phyloP scores from a whole-genome alignment of 2,888 invertebrate species.

The Microchrysa polita region DNA sequence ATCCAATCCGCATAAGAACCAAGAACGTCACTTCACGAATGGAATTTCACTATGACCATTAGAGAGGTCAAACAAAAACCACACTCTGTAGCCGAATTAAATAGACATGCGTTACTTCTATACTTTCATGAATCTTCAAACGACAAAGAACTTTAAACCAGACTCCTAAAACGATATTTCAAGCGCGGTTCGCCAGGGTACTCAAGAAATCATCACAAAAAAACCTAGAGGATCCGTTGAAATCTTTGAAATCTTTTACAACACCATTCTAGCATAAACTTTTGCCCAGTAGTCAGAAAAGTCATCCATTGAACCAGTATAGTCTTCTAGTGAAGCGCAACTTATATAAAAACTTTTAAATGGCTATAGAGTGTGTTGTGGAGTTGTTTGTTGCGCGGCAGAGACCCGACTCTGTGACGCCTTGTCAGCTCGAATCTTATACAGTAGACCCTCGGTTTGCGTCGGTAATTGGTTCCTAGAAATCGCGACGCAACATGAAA shows the following conservation, averaged over 20 bases:
- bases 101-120: constrained; percentile 4
- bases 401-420: constrained; percentile 44
- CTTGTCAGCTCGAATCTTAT: constrained; percentile 42
- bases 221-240: neutral
- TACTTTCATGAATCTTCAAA: constrained; percentile 23
- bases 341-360: constrained; percentile 10
- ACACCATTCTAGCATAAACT: constrained; percentile 33
- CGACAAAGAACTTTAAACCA: constrained; percentile 16
- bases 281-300: neutral
- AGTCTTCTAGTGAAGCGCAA: constrained; percentile 5
- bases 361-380: neutral
- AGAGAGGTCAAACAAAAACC: constrained; percentile 33
- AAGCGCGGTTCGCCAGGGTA: neutral
- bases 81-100: neutral
- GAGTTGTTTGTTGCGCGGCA: neutral
- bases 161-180: constrained; percentile 3
- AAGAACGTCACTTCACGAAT: constrained; percentile 14
- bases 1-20: constrained; percentile 29
- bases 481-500: too few relatives aligned
- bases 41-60: constrained; percentile 24
- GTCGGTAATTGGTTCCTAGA: too few relatives aligned
- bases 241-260: constrained; percentile 34
- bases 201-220: constrained; percentile 21
- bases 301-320: neutral
- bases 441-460: too few relatives aligned